Conservation (phyloP, 2,797 vertebrate species). For the Fringilla coelebs region DNA sequence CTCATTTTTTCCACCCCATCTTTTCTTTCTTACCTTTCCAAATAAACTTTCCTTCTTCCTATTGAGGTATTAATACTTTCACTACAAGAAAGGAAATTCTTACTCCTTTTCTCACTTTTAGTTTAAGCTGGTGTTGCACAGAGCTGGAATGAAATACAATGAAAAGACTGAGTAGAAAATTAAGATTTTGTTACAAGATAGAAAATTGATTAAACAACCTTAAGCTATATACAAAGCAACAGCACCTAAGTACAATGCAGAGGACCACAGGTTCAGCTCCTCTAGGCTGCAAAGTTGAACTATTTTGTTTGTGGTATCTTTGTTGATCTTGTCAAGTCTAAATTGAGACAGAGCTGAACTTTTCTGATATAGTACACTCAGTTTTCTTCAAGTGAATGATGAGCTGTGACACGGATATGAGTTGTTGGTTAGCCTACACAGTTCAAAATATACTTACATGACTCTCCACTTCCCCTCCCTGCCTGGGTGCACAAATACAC, state of each 20-base stretch:
- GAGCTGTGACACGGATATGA: neutral
- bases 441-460: neutral
- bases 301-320: neutral
- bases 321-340: neutral
- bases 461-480: neutral
- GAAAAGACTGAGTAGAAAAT: neutral
- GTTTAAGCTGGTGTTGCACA: neutral
- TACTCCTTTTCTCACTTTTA: neutral
- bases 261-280: neutral
- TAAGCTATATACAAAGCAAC: neutral
- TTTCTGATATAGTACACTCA: neutral
- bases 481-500: neutral
- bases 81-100: neutral
- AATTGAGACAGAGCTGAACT: neutral
- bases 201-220: neutral
- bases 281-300: neutral
- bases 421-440: neutral
- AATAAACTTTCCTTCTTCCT: neutral
- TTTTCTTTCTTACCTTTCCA: neutral
- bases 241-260: neutral
- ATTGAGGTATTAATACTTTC: neutral
- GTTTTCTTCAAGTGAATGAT: neutral
- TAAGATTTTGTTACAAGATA: neutral
- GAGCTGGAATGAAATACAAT: neutral
- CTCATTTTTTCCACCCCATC: neutral